Base-by-base conservation (phyloP, 2,888 invertebrate species). In the Acrocera orbiculus region DNA sequence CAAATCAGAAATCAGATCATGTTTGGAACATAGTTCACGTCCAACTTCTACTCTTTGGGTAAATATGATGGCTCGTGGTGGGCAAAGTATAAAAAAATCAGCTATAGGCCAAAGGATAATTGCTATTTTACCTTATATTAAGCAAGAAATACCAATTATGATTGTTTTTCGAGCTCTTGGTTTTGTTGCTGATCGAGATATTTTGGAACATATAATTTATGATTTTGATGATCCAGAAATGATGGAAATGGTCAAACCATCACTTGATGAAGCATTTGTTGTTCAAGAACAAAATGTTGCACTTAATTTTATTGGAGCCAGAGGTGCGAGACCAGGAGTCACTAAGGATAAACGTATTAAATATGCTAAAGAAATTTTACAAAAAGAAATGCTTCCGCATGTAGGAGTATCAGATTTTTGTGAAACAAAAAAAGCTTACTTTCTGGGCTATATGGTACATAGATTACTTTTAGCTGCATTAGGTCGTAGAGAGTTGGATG, bases 211-310 rank as follows among this genome's bases (percentile, higher is more conserved):
- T 52, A 98, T 99, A 41, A 98, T 99, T 50, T 99, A 99, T 58
- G 98, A 99, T 56, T 98, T 98, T 63, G 95, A 98, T 61, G 98
- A 99, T 63, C 96, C 93, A 6, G 98, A 99, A 67, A 96, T 99
- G 95, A 98, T 99, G 96, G 98, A 99, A 71, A 96, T 99, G 95
- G 95, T 93, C 0, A 99, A 99, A 58, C 98, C 98, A 1, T 96
- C 96, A 0, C 63, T 98, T 36, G 98, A 98, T 62, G 98, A 98
- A 64, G 98, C 98, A 27, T 98, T 98, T 62, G 96, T 96, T 0
- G 92, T 98, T 46, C 96, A 98, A 63, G 98, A 99, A 56, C 98
- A 98, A 59, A 93, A 86, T 64, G 93, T 98, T 4, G 98, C 98
- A 0, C 65, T 98, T 13, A 98, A 95, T 62, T 99, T 99, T 50